These are phyloP conservation scores for Drosophila nebulosa DNA, from an alignment of 1,140 invertebrate species.

Conservation along the genomic window DNA sequence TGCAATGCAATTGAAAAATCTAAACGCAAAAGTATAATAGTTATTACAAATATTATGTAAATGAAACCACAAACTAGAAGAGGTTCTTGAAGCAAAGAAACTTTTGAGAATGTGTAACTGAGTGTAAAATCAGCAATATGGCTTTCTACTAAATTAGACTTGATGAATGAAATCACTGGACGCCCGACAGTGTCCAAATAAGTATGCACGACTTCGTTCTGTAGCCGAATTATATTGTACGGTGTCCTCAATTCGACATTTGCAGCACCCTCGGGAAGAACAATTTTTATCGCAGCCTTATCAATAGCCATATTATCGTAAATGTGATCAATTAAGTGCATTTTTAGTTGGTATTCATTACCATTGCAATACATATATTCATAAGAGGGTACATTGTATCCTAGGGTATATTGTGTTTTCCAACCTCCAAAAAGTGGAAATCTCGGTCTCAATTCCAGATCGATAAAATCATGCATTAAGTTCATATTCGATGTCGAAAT, in stretches of 20 bases:
- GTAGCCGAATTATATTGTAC: conserved; percentile 88
- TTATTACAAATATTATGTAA: conserved; percentile 93
- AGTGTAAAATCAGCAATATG: conserved; percentile 97
- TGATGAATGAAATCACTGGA: background rate
- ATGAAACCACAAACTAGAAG: conserved; percentile 93
- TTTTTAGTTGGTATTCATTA: conserved; percentile 92
- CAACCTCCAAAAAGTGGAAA: conserved; percentile 99
- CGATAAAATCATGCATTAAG: conserved; percentile 93
- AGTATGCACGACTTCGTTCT: conserved; percentile 92
- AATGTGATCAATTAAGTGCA: conserved; percentile 96
- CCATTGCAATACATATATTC: conserved; percentile 95
- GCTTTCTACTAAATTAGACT: conserved; percentile 89
- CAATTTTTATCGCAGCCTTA: conserved; percentile 93
- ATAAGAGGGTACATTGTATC: conserved; percentile 98
- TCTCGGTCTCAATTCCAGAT: conserved; percentile 95
- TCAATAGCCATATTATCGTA: conserved; percentile 98
- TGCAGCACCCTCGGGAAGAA: conserved; percentile 95
- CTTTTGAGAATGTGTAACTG: conserved; percentile 93
- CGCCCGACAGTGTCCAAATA: conserved; percentile 91
- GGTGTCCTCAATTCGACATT: conserved; percentile 92
- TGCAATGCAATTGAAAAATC: conserved; percentile 93
- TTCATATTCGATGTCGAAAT: conserved; percentile 98
- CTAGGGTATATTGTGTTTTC: conserved; percentile 98
- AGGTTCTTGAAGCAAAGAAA: conserved; percentile 95
- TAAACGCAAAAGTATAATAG: conserved; percentile 96